Evolutionary conservation across 2,113 vertebrate species (phyloP).

Genomic region (Crotophaga sulcirostris): DNA sequence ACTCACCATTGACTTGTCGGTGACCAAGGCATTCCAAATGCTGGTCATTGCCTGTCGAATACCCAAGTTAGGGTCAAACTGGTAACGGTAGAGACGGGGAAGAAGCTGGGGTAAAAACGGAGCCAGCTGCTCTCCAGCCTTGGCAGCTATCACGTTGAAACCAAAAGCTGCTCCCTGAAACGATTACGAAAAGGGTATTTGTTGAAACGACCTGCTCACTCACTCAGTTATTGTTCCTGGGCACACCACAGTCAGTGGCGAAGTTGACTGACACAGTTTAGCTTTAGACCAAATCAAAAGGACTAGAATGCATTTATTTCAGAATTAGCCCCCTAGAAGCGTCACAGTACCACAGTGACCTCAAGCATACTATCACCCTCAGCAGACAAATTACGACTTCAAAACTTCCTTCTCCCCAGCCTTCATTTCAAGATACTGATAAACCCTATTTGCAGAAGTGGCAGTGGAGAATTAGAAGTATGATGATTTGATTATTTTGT

Average conservation of each 20-base stretch:
- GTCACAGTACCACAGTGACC: neutral
- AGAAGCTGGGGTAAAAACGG: constrained; percentile 92
- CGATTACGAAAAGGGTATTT: neutral
- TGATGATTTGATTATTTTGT: neutral
- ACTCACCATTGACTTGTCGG: constrained; percentile 88
- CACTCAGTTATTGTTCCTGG: neutral
- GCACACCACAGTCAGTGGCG: neutral
- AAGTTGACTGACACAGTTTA: neutral
- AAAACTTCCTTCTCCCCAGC: neutral
- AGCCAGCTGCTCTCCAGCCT: constrained; percentile 93
- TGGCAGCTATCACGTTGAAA: constrained; percentile 94
- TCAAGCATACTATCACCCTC: neutral
- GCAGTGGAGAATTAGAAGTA: neutral
- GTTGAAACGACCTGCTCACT: neutral
- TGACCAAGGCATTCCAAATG: constrained; percentile 96
- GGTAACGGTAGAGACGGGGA: constrained; percentile 95
- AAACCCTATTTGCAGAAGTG: neutral
- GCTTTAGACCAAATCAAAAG: neutral
- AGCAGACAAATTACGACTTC: neutral
- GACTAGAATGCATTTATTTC: neutral
- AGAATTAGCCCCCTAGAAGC: neutral
- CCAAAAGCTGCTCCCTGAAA: constrained; percentile 96
- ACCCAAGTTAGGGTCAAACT: constrained; percentile 95
- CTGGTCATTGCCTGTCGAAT: constrained; percentile 98
- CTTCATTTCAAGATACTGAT: neutral